Percentiles rank a stretch among this genome's conserved stretches.
Evolutionary conservation across 2,888 invertebrate species (phyloP).

Genomic region (Elmis aenea): DNA sequence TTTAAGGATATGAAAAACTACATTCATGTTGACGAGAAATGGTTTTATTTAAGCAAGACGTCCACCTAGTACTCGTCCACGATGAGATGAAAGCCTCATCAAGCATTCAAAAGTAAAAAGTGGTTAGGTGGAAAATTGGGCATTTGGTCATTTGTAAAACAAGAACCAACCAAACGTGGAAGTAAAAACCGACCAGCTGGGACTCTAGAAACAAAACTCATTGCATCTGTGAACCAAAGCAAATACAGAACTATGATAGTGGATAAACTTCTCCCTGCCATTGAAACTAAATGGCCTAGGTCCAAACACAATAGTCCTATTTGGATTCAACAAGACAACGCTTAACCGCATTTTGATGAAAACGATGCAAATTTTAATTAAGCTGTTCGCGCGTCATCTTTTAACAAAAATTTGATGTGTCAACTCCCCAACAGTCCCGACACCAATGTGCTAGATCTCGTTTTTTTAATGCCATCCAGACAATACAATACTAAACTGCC

Average conservation of each 20-base stretch:
- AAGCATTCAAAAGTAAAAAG: not conserved
- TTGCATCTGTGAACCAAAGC: not conserved
- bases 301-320: not conserved
- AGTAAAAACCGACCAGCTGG: not conserved
- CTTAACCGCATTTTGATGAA: not conserved
- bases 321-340: not conserved
- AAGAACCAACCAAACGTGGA: conserved; percentile 1
- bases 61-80: conserved; percentile 1
- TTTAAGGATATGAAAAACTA: conserved; percentile 7
- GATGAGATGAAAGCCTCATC: not conserved
- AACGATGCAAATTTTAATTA: not conserved
- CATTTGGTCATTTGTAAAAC: conserved; percentile 5
- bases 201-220: not conserved
- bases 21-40: not conserved
- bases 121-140: not conserved
- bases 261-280: not conserved
- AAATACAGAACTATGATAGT: not conserved
- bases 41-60: conserved; percentile 1
- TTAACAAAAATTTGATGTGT: not conserved
- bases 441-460: not conserved
- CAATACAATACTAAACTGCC: not conserved
- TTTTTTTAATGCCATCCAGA: not conserved
- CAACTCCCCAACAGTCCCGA: not conserved
- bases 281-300: not conserved
- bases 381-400: no score